Evolutionary conservation across 2,888 invertebrate genomes (phyloP).

Genomic region (Diplazon laetatorius): DNA sequence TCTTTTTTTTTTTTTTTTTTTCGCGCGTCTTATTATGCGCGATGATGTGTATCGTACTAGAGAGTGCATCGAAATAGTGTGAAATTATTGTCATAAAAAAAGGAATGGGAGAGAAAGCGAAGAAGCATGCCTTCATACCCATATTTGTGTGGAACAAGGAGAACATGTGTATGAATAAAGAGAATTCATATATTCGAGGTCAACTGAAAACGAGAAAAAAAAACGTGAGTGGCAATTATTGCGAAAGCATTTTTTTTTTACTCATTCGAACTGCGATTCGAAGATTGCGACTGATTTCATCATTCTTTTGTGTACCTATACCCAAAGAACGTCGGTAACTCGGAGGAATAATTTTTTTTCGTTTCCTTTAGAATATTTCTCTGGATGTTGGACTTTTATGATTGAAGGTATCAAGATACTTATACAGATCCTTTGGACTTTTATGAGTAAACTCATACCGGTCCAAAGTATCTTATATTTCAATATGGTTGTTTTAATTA

Average conservation of each 20-base stretch:
- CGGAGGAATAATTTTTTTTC: too few relatives aligned
- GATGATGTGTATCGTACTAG: constrained; percentile 51
- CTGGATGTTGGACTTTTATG: too few relatives aligned
- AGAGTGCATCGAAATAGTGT: constrained; percentile 55
- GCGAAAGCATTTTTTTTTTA: constrained; percentile 9
- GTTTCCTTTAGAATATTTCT: too few relatives aligned
- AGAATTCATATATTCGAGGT: constrained; percentile 66
- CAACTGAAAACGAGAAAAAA: constrained; percentile 33
- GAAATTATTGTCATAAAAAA: constrained; percentile 51
- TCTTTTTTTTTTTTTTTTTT: too few relatives aligned
- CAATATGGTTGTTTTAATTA: too few relatives aligned
- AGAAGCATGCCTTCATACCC: constrained; percentile 44
- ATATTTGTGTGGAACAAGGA: constrained; percentile 60
- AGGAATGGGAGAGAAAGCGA: constrained; percentile 12
- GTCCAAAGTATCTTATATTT: too few relatives aligned
- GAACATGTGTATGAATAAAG: constrained; percentile 67
- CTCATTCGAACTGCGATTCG: neutral
- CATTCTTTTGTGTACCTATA: too few relatives aligned
- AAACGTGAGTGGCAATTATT: constrained; percentile 15
- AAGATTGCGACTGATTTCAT: too few relatives aligned
- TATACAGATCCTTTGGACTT: too few relatives aligned
- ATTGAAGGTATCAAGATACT: too few relatives aligned
- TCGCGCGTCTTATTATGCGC: constrained; percentile 32
- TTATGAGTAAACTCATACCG: too few relatives aligned
- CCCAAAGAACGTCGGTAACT: too few relatives aligned